Percentiles rank a stretch among this genome's conserved stretches.
Conservation (phyloP, 2,113 vertebrate species). For the Myodes glareolus region DNA sequence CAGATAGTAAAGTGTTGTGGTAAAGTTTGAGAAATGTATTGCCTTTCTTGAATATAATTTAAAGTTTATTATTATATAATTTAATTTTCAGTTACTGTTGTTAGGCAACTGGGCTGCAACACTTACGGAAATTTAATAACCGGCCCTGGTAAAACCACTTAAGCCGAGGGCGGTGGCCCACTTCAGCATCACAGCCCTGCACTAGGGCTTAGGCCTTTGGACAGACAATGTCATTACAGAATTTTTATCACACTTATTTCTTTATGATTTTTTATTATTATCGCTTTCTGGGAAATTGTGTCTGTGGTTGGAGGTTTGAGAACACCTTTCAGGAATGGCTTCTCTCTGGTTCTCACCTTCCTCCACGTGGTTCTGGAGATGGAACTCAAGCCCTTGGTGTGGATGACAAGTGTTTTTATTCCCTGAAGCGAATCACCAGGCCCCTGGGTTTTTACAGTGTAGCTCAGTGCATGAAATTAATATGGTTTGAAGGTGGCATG, state of each 20-base stretch:
- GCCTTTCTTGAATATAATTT: slow-evolving; percentile 7
- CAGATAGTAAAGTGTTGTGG: neutral
- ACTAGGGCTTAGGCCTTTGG: neutral
- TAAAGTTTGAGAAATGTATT: neutral
- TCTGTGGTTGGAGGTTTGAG: neutral
- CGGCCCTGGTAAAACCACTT: neutral
- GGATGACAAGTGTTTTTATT: neutral
- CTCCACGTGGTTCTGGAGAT: neutral
- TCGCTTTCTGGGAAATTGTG: neutral
- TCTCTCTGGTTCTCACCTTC: neutral
- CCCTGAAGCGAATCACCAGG: no score
- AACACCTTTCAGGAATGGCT: neutral
- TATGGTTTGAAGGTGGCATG: neutral
- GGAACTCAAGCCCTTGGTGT: no score
- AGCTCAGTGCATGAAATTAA: neutral
- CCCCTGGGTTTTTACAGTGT: neutral
- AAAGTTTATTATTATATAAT: slow-evolving; percentile 24
- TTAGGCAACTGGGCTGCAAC: neutral
- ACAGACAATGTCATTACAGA: neutral
- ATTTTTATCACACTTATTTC: neutral
- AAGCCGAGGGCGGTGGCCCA: neutral
- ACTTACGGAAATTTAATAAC: neutral
- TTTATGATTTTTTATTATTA: neutral
- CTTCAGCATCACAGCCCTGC: neutral
- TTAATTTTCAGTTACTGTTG: slow-evolving; percentile 31